These are phyloP conservation scores for Mesitornis unicolor DNA, from an alignment of 2,113 vertebrate species.

Conservation along the genomic window DNA sequence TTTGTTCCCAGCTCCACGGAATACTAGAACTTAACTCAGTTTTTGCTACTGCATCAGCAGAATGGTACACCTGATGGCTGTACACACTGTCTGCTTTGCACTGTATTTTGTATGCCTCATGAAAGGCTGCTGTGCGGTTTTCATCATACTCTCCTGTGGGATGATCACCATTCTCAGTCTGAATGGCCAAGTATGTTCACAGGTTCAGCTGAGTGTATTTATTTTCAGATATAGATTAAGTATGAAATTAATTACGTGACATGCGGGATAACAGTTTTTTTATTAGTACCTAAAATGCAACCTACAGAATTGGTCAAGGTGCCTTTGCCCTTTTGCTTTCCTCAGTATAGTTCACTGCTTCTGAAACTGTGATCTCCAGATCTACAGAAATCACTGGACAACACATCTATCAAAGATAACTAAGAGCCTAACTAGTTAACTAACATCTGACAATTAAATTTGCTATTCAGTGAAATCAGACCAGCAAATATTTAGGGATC, in stretches of 20 bases:
- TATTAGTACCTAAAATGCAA: not conserved
- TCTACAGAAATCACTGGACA: not conserved
- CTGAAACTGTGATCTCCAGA: not conserved
- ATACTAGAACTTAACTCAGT: not conserved
- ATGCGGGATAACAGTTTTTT: not conserved
- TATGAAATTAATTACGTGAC: not conserved
- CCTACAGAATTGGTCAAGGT: not conserved
- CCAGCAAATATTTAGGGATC: not conserved
- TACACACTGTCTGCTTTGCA: not conserved
- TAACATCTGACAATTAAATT: not conserved
- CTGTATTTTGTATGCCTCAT: not conserved
- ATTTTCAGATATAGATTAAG: not conserved
- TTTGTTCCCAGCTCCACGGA: not conserved
- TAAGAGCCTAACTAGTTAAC: not conserved
- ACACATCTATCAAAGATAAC: rapidly evolving
- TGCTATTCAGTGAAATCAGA: not conserved
- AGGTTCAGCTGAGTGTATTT: not conserved
- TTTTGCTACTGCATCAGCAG: not conserved
- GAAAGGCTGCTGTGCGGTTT: not conserved
- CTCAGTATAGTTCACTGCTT: not conserved
- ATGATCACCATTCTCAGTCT: not conserved
- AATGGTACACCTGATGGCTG: rapidly evolving
- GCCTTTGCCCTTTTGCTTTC: not conserved
- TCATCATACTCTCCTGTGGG: not conserved
- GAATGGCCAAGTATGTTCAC: not conserved